Base-by-base conservation (phyloP, 2,888 invertebrate genomes). In the Agonopterix heracliana region DNA sequence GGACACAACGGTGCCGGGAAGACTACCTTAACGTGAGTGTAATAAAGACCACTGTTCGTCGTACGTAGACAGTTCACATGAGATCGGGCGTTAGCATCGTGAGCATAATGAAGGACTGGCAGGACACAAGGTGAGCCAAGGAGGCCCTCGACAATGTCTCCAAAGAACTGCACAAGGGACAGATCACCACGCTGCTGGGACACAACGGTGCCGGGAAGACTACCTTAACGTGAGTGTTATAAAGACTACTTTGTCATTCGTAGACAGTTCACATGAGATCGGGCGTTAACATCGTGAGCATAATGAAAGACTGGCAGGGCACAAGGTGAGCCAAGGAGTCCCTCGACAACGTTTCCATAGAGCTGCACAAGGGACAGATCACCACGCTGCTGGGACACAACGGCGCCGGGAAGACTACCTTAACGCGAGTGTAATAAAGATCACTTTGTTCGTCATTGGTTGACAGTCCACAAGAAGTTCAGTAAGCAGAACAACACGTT, bases 191-290 rank as follows among this genome's bases (percentile, higher is more conserved):
- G 10, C 90, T 98, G 54, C 82, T 97, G 14, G 97, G 97, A 0
- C 93, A 97, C 59, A 97, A 97, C 63, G 97, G 97, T 0, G 97
- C 97, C 0, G 97, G 97, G 9, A 97, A 97, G 80, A 96, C 96
- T 12, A 97, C 97, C 0, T 93, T 97, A 0, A 96, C 96, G 95
- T 96, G 85, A 92, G 93, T 90, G 57, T 38, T 1, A 38, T 26
- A 26, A 26, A 7, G 26, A 26, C 1, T 7, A 26, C 26, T 26
- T 26, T 26, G n/a, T n/a, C n/a, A n/a, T 17, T 17, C 1, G 26
- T 26, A 5, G 14, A 14, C 14, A 14, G 14, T 14, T 2, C 26
- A 26, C 26, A 26, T n/a, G 50, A 90, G 89, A n/a, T n/a, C 93
- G 0, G 96, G 97, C 1, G 95, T 97, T 7, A 91, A 92, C 47